A percentile compares a stretch with the other conserved stretches of the same genome.
phyloP scores from a whole-genome alignment of 2,113 vertebrate genomes.

The Eudorcas thomsonii region DNA sequence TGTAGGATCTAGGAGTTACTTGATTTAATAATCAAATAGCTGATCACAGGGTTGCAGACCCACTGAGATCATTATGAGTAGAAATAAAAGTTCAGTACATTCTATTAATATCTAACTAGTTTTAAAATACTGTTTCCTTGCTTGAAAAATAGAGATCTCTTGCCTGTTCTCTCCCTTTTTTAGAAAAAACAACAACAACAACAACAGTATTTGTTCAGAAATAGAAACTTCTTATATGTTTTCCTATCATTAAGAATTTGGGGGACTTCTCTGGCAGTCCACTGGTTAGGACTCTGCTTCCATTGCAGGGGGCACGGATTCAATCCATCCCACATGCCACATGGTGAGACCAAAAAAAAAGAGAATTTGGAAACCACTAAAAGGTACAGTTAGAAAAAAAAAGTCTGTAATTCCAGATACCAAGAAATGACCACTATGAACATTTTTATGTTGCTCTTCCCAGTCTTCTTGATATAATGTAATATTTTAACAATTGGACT shows the following conservation, averaged over 20 bases:
- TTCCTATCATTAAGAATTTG: conserved; percentile 24
- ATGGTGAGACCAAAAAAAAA: not conserved
- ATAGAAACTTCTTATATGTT: conserved; percentile 10
- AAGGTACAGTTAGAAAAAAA: conserved; percentile 6
- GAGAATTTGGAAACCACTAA: conserved; percentile 25
- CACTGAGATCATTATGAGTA: not conserved
- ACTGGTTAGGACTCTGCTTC: not conserved
- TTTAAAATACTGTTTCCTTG: conserved; percentile 24
- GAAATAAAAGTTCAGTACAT: not conserved
- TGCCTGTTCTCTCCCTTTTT: not conserved
- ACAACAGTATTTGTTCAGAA: not conserved
- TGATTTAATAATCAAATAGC: conserved; percentile 1
- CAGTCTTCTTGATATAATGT: not conserved
- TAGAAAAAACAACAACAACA: not conserved
- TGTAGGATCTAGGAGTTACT: not conserved
- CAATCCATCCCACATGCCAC: not conserved
- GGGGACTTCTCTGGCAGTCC: not conserved
- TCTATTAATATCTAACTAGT: not conserved
- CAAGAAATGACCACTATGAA: not conserved
- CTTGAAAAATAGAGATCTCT: not conserved
- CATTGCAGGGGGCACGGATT: not conserved
- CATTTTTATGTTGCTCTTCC: conserved; percentile 14
- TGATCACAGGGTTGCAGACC: not conserved
- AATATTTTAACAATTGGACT: not conserved
- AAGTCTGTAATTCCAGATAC: conserved; percentile 8